Evolutionary conservation across 1,140 invertebrate species (phyloP).

Genomic region (Anoplolepis gracilipes): DNA sequence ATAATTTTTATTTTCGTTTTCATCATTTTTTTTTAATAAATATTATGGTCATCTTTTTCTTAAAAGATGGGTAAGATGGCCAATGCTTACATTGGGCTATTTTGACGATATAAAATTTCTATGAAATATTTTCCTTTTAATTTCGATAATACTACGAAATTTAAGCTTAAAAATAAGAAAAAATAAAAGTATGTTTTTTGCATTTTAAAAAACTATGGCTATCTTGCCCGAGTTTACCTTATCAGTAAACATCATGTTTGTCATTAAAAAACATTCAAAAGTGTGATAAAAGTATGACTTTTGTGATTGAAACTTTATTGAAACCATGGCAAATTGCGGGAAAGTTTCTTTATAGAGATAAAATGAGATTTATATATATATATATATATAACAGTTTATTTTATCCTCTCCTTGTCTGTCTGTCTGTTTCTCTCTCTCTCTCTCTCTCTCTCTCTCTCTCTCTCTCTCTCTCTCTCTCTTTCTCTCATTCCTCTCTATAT

Average conservation of each 20-base stretch:
- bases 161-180: no score
- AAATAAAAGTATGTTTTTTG: no score
- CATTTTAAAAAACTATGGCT: no score
- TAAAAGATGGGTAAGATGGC: no score
- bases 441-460: not conserved
- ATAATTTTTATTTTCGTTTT: no score
- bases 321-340: constrained; percentile 27
- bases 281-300: constrained; percentile 13
- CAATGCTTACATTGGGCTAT: no score
- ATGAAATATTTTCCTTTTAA: no score
- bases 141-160: no score
- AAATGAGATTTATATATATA: constrained; percentile 10
- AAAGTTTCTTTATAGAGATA: constrained; percentile 27
- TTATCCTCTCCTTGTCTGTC: not conserved
- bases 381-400: constrained; percentile 34
- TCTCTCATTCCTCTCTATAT: not conserved
- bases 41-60: no score
- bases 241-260: not conserved
- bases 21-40: no score
- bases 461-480: not conserved
- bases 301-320: constrained; percentile 44
- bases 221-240: no score
- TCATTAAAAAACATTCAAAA: constrained; percentile 36
- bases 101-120: no score
- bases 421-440: not conserved